Evolutionary conservation across 2,888 invertebrate genomes (phyloP).

Genomic region (Troides oblongomaculatus): DNA sequence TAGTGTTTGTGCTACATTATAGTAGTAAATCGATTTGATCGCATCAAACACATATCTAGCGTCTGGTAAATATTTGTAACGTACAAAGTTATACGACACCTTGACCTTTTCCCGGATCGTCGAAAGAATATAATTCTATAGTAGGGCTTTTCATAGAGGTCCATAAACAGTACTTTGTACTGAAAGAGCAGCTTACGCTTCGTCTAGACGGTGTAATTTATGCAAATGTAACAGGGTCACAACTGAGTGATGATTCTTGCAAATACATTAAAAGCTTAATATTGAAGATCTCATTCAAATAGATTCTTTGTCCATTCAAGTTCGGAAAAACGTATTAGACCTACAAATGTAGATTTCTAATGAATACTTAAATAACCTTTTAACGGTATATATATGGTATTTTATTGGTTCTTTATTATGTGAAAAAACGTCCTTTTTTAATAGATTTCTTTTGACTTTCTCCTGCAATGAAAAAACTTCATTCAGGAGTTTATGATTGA

Average conservation of each 20-base stretch:
- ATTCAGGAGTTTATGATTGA: too few species aligned
- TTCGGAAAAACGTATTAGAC: slow-evolving; percentile 3
- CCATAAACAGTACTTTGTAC: background rate
- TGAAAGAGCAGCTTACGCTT: slow-evolving; percentile 3
- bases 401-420: too few species aligned
- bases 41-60: background rate
- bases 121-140: background rate
- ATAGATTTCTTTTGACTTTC: too few species aligned
- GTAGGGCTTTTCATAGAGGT: slow-evolving; percentile 4
- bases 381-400: too few species aligned
- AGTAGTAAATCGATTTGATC: background rate
- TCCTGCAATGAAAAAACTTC: too few species aligned
- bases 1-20: background rate
- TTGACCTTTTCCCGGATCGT: background rate
- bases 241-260: slow-evolving; percentile 16
- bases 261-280: slow-evolving; percentile 25
- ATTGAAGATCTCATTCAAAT: background rate
- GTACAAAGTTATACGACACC: background rate
- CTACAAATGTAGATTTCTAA: background rate
- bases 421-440: too few species aligned
- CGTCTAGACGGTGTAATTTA: slow-evolving; percentile 28
- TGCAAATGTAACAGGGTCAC: slow-evolving; percentile 21
- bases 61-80: background rate
- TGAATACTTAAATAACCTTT: background rate
- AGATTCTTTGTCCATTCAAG: slow-evolving; percentile 10